A percentile compares a stretch with the other conserved stretches of the same genome.
These are phyloP conservation scores for Lepilemur septentrionalis DNA, from an alignment of 2,797 vertebrate species.

Conservation along the genomic window DNA sequence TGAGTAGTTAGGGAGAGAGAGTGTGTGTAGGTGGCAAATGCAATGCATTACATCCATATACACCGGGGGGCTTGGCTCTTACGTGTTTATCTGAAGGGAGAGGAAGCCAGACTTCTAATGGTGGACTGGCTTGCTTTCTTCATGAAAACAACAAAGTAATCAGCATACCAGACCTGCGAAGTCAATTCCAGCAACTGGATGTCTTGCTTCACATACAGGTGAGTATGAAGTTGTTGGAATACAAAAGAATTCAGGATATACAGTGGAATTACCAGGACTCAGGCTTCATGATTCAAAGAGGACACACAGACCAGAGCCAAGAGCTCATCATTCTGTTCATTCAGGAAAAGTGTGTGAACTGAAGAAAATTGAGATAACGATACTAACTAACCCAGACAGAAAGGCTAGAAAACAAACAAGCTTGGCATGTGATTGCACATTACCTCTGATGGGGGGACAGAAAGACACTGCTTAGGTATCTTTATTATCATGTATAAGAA, in stretches of 20 bases:
- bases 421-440: neutral
- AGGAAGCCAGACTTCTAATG: neutral
- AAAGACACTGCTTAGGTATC: neutral
- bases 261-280: neutral
- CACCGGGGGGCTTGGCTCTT: neutral
- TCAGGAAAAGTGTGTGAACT: slow-evolving; percentile 19
- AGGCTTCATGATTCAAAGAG: neutral
- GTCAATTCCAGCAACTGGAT: neutral
- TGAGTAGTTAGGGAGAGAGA: neutral
- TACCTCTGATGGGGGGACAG: neutral
- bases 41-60: neutral
- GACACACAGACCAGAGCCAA: neutral
- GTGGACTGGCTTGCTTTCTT: neutral
- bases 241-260: neutral
- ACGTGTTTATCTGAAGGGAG: neutral
- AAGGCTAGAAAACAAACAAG: neutral
- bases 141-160: neutral
- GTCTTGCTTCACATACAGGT: slow-evolving; percentile 17
- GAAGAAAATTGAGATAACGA: neutral
- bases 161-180: neutral
- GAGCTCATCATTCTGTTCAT: neutral
- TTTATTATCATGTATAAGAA: neutral
- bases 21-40: neutral
- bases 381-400: neutral
- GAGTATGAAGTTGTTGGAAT: slow-evolving; percentile 22